phyloP scores from a whole-genome alignment of 2,113 vertebrate genomes.

The Fukomys damarensis region DNA sequence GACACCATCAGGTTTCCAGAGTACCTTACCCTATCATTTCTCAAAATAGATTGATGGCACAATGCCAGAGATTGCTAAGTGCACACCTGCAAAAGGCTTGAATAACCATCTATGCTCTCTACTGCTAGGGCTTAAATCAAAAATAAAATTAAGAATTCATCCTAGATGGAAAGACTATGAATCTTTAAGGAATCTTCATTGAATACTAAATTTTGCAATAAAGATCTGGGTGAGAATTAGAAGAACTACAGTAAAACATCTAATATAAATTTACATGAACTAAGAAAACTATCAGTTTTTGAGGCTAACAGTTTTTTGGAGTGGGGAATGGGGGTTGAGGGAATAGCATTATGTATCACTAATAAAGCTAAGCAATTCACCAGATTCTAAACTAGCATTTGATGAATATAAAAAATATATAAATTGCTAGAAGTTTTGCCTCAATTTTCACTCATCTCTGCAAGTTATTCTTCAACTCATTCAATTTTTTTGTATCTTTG shows the following conservation, averaged over 20 bases:
- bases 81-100: constrained; percentile 4
- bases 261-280: background rate
- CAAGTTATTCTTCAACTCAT: background rate
- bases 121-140: background rate
- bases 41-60: background rate
- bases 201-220: constrained; percentile 30
- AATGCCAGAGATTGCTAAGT: background rate
- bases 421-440: background rate
- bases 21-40: background rate
- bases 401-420: background rate
- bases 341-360: background rate
- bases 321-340: background rate
- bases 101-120: background rate
- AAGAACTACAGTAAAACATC: background rate
- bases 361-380: background rate
- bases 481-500: background rate
- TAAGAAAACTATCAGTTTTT: background rate
- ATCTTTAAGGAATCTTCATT: background rate
- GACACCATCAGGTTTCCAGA: background rate
- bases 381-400: background rate
- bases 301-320: background rate
- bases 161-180: background rate
- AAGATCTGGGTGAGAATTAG: background rate
- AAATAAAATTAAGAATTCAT: constrained; percentile 37
- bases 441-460: background rate